Evolutionary conservation across 1,140 invertebrate genomes (phyloP), one percentile per base, ranked within the genome.

Genomic region (Theocolax elegans): DNA sequence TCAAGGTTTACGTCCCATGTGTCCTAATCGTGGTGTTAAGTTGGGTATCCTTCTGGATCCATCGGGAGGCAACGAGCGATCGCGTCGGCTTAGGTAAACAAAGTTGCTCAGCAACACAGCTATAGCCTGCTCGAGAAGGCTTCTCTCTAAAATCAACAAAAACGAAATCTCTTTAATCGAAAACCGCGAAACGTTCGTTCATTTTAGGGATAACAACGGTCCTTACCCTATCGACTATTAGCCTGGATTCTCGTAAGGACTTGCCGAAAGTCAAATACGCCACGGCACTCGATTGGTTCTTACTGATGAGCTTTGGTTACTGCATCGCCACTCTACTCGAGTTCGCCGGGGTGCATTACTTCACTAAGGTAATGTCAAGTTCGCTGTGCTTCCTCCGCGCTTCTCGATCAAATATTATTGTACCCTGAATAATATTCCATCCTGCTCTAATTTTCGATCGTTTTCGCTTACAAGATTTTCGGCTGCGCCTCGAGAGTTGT

Each of bases 21-120:
- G 95, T 96, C 56, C 88, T 98, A 54, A 96, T 98, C 69, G 96
- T 98, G 1, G 93, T 97, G 1, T 86, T 98, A 0, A 97, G 95
- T 0, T 99, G 96, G 95, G 96, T 98, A 0, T 96, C 95, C 0
- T 98, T 98, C 82, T 98, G 96, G 95, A 95, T 97, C 75, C 95
- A 98, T 86, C 89, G 96, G 25, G 96, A 98, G 85, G 96, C 96
- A 0, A 98, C 96, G 0, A 91, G 91, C 21, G 92, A 93, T 81
- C 84, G 92, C 64, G 89, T 93, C 12, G 90, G 90, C 21, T 80
- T 93, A 67, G 91, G 91, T 92, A 87, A 2, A 38, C 3, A 27
- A 44, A 66, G 19, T 17, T 2, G 44, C 21, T 35, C 31, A 35
- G 31, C 31, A 35, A 35, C 31, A 35, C 31, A 6, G 4, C 31